Evolutionary conservation across 2,113 vertebrate genomes (phyloP), one percentile per base, ranked within the genome.

Genomic region (Clinocottus analis): DNA sequence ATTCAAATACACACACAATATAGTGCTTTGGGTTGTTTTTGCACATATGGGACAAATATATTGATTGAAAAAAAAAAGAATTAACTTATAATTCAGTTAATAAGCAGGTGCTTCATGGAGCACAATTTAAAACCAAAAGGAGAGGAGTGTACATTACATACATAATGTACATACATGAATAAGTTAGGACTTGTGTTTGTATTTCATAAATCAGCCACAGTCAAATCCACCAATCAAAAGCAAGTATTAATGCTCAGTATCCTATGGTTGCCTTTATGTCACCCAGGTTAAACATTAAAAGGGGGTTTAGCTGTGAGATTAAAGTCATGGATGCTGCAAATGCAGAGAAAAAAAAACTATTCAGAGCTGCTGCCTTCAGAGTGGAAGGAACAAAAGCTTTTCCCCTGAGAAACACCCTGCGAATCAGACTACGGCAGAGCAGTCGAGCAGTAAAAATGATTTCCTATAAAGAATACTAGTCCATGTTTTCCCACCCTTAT

Each of bases 391-490:
- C 59, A 82, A 80, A 60, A 56, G 17, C 61, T 76, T 56, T 73
- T 83, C 79, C 74, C 65, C 85, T 16, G 12, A 82, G 85, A 87
- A 85, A 72, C 67, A 43, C 43, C 56, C 69, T 86, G 88, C 79
- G 72, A 87, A 88, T 86, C 77, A 73, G 53, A 83, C 78, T 49
- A 66, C 17, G 0, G 69, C 63, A 66, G 85, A 87, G 86, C 89
- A 84, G 62, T 56, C 63, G 85, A 87, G 86, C 89, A 84, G 62
- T 56, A 69, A 84, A 87, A 90, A 82, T 41, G 43, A 90, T 91
- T 93, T 91, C 78, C 79, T 76, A 65, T 77, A 64, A 79, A 87
- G 76, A 79, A 61, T 56, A 67, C 78, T 29, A 21, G 70, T 67
- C 56, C 71, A 71, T 85, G 72, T 80, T 77, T 33, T 61, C 58